These are phyloP conservation scores for Poecile atricapillus DNA, from an alignment of 2,113 vertebrate species.

Conservation along the genomic window DNA sequence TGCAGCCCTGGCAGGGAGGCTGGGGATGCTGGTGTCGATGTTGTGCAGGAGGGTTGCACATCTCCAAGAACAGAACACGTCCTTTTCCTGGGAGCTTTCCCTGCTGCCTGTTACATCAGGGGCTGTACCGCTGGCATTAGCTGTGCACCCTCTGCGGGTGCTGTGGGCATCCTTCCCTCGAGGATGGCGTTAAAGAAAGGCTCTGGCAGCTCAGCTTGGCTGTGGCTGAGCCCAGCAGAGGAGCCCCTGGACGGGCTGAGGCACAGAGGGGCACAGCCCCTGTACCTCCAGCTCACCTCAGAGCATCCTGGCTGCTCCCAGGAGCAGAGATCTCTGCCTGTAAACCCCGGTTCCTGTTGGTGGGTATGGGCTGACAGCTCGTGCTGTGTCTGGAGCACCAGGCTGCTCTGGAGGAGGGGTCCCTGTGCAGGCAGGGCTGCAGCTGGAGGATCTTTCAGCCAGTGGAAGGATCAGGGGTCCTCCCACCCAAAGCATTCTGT, in stretches of 20 bases:
- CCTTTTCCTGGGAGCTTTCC: background rate
- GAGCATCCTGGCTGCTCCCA: no score
- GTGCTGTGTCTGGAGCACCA: background rate
- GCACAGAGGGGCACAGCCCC: background rate
- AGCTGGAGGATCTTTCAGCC: background rate
- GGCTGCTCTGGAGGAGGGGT: background rate
- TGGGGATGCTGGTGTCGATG: accelerated
- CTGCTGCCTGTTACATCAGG: background rate
- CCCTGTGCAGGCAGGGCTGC: background rate
- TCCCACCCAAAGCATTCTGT: background rate
- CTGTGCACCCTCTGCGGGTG: background rate
- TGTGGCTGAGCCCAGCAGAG: background rate
- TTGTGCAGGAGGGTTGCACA: background rate
- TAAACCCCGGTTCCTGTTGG: no score
- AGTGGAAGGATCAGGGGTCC: background rate
- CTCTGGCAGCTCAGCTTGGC: background rate
- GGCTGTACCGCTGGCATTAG: background rate
- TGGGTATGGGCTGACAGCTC: background rate
- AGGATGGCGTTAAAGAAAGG: background rate
- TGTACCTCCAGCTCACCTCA: no score
- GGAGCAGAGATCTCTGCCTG: background rate
- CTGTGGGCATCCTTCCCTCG: background rate
- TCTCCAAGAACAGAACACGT: background rate
- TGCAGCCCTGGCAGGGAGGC: background rate
- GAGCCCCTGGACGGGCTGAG: background rate